These are phyloP conservation scores for Himantopus leucocephalus DNA, from an alignment of 2,113 vertebrate species.

Conservation along the genomic window DNA sequence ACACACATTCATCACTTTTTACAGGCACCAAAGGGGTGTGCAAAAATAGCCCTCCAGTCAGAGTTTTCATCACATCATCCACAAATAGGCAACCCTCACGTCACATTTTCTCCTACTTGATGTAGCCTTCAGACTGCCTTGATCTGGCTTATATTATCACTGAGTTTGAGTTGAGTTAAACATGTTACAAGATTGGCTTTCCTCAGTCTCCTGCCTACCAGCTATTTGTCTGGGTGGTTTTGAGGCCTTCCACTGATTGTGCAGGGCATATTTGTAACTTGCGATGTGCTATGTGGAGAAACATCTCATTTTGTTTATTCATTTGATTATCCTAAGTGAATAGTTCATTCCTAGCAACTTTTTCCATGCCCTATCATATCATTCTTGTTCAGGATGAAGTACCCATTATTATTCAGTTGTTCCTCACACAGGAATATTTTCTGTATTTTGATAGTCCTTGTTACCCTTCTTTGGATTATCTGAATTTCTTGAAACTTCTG, in stretches of 20 bases:
- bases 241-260: background rate
- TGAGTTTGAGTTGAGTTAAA: background rate
- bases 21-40: background rate
- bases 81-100: background rate
- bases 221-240: background rate
- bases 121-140: background rate
- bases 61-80: background rate
- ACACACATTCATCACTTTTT: background rate
- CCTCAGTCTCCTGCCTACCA: background rate
- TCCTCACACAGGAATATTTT: background rate
- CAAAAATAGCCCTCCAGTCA: background rate
- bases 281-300: background rate
- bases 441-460: background rate
- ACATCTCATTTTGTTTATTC: background rate
- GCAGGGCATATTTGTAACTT: background rate
- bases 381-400: background rate
- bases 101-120: background rate
- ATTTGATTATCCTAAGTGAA: background rate
- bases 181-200: background rate
- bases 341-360: background rate
- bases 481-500: background rate
- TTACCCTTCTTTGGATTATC: background rate
- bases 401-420: background rate
- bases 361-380: background rate
- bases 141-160: background rate